Evolutionary conservation across 2,888 invertebrate species (phyloP).

Genomic region (Lamproptera curius): DNA sequence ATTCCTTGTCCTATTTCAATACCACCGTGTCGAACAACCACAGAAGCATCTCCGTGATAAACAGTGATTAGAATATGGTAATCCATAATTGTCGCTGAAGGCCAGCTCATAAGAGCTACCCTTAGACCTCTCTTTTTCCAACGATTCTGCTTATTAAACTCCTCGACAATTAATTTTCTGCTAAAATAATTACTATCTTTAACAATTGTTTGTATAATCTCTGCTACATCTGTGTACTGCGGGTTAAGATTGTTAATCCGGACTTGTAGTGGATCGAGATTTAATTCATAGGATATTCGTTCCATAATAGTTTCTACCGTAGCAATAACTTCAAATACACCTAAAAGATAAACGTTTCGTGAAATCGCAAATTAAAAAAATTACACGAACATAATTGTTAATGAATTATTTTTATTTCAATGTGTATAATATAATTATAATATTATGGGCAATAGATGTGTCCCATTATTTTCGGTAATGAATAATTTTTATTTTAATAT

Average conservation of each 20-base stretch:
- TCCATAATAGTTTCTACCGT: conserved; percentile 47
- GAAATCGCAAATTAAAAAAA: not conserved
- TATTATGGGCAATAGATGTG: too few species aligned
- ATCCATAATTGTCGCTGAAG: conserved; percentile 21
- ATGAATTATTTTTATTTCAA: too few species aligned
- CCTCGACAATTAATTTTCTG: conserved; percentile 59
- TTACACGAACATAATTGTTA: too few species aligned
- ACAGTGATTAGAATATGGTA: conserved; percentile 22
- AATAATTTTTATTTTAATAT: not conserved
- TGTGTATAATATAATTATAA: too few species aligned
- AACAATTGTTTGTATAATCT: conserved; percentile 37
- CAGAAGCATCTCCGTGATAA: conserved; percentile 81
- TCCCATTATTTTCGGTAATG: too few species aligned
- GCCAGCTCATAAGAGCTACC: conserved; percentile 27
- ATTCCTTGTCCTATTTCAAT: too few species aligned
- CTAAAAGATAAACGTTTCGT: conserved; percentile 41
- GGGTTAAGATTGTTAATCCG: conserved; percentile 24
- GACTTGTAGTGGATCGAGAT: conserved; percentile 24
- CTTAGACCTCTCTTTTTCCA: conserved; percentile 85
- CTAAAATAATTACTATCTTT: conserved; percentile 70
- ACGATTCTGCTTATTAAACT: conserved; percentile 79
- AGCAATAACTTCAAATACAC: conserved; percentile 80
- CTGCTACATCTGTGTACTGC: conserved; percentile 27
- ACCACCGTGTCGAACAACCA: conserved; percentile 81
- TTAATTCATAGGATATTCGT: conserved; percentile 23